phyloP scores from a whole-genome alignment of 2,113 vertebrate genomes.

The Lepus timidus region DNA sequence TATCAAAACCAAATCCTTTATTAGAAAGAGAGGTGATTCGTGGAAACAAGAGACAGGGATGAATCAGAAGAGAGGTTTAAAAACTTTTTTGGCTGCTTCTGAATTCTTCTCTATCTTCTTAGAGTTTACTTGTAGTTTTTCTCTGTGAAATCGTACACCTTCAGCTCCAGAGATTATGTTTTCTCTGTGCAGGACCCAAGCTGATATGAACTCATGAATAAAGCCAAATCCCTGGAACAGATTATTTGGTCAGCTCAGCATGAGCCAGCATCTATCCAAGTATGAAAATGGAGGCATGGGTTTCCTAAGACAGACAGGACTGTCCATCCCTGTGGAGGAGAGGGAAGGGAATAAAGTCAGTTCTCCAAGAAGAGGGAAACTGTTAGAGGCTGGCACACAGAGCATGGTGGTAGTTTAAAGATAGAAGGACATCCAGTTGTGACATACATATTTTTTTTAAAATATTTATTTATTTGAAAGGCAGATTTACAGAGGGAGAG shows the following conservation, averaged over 20 bases:
- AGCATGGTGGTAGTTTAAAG: background rate
- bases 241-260: conserved; percentile 5
- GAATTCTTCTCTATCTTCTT: background rate
- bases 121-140: conserved; percentile 1
- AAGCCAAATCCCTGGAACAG: background rate
- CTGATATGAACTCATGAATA: background rate
- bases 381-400: background rate
- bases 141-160: background rate
- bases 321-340: background rate
- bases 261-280: background rate
- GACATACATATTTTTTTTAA: background rate
- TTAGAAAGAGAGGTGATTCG: background rate
- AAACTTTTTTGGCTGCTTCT: background rate
- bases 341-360: background rate
- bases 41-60: background rate
- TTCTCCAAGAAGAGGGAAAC: background rate
- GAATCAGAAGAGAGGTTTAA: background rate
- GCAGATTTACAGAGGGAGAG: background rate
- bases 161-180: background rate
- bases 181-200: background rate
- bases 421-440: background rate
- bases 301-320: background rate
- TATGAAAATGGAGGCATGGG: background rate
- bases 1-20: background rate
- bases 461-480: background rate